Conservation (phyloP, 2,113 vertebrate genomes). For the Centropus bengalensis region DNA sequence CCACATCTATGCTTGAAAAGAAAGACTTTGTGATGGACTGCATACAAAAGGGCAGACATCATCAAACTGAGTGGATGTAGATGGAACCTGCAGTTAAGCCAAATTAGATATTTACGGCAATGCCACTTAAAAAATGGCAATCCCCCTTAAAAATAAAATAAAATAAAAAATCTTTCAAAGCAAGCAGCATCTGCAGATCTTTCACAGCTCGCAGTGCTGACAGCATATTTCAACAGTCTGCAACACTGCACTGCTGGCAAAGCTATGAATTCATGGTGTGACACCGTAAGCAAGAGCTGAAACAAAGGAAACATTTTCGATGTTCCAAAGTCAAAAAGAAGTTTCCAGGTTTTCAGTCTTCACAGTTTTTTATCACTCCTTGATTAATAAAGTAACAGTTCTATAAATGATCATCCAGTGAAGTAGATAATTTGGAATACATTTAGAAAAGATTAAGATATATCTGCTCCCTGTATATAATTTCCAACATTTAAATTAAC, state of each 20-base stretch:
- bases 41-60: background rate
- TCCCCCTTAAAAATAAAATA: background rate
- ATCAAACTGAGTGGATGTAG: background rate
- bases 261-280: background rate
- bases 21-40: background rate
- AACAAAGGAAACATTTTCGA: background rate
- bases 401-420: background rate
- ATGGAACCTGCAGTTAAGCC: background rate
- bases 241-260: background rate
- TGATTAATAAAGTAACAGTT: background rate
- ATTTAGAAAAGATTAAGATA: background rate
- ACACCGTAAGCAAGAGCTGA: background rate
- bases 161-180: background rate
- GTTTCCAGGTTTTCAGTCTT: background rate
- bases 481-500: background rate
- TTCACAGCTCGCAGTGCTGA: background rate
- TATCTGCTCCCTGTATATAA: accelerated
- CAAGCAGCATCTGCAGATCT: background rate
- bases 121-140: background rate
- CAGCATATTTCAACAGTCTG: background rate
- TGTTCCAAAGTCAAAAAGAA: background rate
- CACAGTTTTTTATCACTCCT: background rate
- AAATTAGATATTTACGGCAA: background rate
- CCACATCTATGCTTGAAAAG: background rate
- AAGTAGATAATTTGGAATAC: background rate